Evolutionary conservation across 2,888 invertebrate genomes (phyloP), one percentile per base, ranked within the genome.

Genomic region (Gnatocerus cornutus): DNA sequence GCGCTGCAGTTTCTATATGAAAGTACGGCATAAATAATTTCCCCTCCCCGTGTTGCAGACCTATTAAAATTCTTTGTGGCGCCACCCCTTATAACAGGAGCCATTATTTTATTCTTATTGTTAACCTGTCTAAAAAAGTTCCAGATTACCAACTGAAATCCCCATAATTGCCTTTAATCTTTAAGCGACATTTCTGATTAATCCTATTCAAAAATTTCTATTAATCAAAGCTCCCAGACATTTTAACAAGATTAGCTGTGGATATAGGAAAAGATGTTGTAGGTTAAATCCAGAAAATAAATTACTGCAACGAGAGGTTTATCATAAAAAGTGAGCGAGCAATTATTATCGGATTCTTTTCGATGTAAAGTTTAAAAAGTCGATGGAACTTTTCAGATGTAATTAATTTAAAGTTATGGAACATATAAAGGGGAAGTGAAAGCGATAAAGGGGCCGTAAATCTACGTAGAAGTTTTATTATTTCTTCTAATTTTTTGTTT

Each of bases 1-100:
- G 14, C 46, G 21, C 45, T 30, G n/a, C 59, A 39, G 21, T 43
- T 58, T 58, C 41, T n/a, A 46, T 45, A 30, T 30, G 46, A 59
- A 59, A 59, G 46, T 46, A 13, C 9, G 45, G 59, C 59, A 59
- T 59, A 59, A 59, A 59, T 59, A 46, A 59, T 59, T 59, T 30
- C 10, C 59, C 33, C 41, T 56, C 53, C 37, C 56, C 8, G 37
- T 27, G 29, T 14, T 46, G 21, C 7, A 5, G 8, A 46, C 7
- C 45, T 46, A 46, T 59, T 59, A 46, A 59, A 59, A 59, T 59
- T 59, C 46, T 46, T 59, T 59, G 12, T 46, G 59, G 27, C 27
- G 59, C 59, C n/a, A n/a, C 45, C 45, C 58, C 14, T 13, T 29
- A 10, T 30, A 14, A 29, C 27, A 52, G n/a, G 29, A 4, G 13